These are phyloP conservation scores for Neodon shergylaensis DNA, from an alignment of 2,113 vertebrate species.

Conservation along the genomic window DNA sequence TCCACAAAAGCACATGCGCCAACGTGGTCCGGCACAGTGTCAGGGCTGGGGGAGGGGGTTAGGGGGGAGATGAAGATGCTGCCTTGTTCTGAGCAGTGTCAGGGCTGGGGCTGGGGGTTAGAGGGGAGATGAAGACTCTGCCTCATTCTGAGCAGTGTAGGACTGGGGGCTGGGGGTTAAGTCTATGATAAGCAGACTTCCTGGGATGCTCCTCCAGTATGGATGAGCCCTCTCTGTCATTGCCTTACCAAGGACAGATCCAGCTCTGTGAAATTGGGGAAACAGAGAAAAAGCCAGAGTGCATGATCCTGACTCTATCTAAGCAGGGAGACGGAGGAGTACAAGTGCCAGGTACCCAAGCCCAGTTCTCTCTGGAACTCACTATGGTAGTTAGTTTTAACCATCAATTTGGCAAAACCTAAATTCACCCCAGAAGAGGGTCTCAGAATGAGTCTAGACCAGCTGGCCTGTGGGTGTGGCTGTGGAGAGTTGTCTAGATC, in stretches of 20 bases:
- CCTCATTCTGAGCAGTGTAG: background rate
- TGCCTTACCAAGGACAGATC: background rate
- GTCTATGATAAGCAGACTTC: background rate
- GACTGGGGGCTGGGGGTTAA: background rate
- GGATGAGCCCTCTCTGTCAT: fast-evolving
- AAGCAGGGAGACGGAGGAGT: fast-evolving
- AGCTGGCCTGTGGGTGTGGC: background rate
- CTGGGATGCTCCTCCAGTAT: background rate
- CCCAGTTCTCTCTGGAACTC: background rate
- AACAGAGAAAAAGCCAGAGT: background rate
- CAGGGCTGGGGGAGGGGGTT: background rate
- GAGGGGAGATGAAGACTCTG: background rate
- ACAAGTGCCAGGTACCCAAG: background rate
- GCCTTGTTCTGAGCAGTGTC: background rate
- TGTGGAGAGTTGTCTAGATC: background rate
- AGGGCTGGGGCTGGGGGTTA: background rate
- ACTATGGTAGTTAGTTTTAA: background rate
- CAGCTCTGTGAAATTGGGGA: background rate
- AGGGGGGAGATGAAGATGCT: background rate
- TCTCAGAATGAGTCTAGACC: background rate
- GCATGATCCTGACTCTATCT: background rate
- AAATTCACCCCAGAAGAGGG: background rate
- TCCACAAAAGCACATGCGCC: background rate
- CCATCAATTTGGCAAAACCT: too few relatives aligned
- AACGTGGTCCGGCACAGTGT: too few relatives aligned